phyloP scores from a whole-genome alignment of 1,140 invertebrate species.

The Vanessa atalanta region DNA sequence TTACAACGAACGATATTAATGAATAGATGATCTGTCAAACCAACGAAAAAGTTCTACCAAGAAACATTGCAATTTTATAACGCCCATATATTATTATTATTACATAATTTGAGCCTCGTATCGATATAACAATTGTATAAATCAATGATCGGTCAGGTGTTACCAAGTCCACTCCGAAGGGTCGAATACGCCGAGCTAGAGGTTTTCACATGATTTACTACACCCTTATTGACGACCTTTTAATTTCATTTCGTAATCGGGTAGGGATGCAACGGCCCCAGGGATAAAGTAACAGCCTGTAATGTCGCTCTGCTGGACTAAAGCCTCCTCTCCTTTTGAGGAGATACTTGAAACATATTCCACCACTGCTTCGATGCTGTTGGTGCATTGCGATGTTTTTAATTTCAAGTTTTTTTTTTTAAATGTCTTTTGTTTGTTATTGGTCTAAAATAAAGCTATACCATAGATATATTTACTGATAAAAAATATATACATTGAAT shows the following conservation, averaged over 20 bases:
- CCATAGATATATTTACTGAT: no score
- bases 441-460: no score
- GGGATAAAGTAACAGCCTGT: no score
- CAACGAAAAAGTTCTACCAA: no score
- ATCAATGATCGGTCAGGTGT: conserved; percentile 52
- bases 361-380: no score
- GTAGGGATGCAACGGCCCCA: conserved; percentile 15
- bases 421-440: no score
- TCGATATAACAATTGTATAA: conserved; percentile 9
- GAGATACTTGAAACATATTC: neutral
- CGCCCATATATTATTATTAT: no score
- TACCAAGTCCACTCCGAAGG: conserved; percentile 64
- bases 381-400: neutral
- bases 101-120: neutral
- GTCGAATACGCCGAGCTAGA: conserved; percentile 57
- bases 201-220: conserved; percentile 67
- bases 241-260: conserved; percentile 43
- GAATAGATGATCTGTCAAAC: no score
- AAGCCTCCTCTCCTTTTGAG: neutral
- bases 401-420: no score
- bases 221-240: conserved; percentile 72
- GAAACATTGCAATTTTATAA: no score
- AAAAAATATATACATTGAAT: neutral
- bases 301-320: no score
- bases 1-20: no score